Conservation (phyloP, 2,113 vertebrate species). For the Lynx canadensis region DNA sequence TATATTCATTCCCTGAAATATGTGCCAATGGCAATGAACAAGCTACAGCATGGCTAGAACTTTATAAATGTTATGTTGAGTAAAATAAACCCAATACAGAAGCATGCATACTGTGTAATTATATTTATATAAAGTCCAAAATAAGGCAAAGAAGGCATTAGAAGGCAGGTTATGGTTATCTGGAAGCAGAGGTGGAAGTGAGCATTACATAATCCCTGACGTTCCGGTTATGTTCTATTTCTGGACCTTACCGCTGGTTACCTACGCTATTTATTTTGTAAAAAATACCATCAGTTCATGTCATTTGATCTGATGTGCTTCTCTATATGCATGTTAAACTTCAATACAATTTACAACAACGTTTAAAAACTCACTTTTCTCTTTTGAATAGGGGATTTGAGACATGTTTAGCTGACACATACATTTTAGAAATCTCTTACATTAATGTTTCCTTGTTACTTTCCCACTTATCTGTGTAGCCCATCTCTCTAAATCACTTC, state of each 20-base stretch:
- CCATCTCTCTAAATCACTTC: background rate
- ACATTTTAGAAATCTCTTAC: background rate
- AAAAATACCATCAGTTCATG: background rate
- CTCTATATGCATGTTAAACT: background rate
- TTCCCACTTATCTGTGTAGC: background rate
- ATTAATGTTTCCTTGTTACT: background rate
- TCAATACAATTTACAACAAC: background rate
- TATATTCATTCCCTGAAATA: background rate
- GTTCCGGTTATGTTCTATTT: background rate
- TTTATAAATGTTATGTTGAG: background rate
- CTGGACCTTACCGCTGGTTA: background rate
- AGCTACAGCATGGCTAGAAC: background rate
- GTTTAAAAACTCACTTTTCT: background rate
- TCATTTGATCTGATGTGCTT: background rate
- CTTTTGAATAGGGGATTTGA: background rate
- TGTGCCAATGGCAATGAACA: background rate
- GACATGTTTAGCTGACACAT: background rate
- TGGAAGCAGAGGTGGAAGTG: background rate
- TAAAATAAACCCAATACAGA: background rate
- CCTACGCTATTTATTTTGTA: background rate
- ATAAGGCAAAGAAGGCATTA: background rate
- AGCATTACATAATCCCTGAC: background rate
- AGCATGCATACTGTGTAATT: background rate
- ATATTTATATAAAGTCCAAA: background rate
- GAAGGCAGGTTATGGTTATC: background rate